Conservation (phyloP, 2,888 invertebrate species). For the Hydraecia micacea region DNA sequence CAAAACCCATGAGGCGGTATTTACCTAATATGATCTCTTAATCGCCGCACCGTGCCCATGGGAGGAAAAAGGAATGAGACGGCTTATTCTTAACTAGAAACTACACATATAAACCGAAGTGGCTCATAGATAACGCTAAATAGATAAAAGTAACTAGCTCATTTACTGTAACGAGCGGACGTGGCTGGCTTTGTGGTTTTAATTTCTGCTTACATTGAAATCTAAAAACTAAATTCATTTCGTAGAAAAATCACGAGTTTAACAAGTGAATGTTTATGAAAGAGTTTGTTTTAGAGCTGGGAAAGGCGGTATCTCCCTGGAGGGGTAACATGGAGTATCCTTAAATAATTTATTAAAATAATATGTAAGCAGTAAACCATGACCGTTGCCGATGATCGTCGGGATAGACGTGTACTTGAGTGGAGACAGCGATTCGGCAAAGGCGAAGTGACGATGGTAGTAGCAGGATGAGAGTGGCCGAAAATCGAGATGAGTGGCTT, state of each 20-base stretch:
- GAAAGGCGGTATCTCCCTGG: not conserved
- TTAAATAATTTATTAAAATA: not conserved
- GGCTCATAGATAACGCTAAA: conserved; percentile 51
- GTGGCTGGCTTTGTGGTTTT: conserved; percentile 64
- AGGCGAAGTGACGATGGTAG: not conserved
- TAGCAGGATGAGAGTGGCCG: not conserved
- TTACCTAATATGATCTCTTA: conserved; percentile 34
- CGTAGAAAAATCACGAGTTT: not conserved
- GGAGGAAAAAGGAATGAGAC: conserved; percentile 14
- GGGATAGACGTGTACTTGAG: not conserved
- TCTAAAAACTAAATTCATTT: conserved; percentile 26
- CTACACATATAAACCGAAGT: conserved; percentile 53
- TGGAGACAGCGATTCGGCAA: not conserved
- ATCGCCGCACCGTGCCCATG: conserved; percentile 4
- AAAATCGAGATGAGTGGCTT: not conserved
- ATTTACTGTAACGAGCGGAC: conserved; percentile 56
- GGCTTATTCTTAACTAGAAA: conserved; percentile 44
- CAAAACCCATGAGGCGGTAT: not conserved
- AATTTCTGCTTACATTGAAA: conserved; percentile 66
- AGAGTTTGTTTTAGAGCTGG: not conserved
- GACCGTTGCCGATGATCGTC: not conserved
- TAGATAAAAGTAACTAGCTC: conserved; percentile 61
- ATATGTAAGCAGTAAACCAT: not conserved
- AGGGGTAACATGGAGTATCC: not conserved
- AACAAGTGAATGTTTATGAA: not conserved